phyloP scores from a whole-genome alignment of 2,888 invertebrate genomes.

The Epinotia bilunana region DNA sequence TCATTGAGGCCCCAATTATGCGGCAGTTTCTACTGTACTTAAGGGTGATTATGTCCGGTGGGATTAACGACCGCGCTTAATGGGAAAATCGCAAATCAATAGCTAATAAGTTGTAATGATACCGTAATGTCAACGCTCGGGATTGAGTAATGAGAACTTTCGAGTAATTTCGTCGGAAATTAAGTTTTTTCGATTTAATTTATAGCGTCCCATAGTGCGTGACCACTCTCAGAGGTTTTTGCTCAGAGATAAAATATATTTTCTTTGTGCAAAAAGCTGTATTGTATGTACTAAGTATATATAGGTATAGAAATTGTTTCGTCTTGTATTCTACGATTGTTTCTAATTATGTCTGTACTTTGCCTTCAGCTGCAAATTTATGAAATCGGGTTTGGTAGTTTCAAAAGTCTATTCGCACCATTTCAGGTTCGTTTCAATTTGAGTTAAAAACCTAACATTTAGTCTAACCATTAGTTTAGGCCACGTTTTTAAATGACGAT shows the following conservation, averaged over 20 bases:
- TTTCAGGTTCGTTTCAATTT: too few species aligned
- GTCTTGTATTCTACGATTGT: too few species aligned
- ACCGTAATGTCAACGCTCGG: slow-evolving; percentile 39
- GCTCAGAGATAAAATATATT: neutral
- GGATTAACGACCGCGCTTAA: slow-evolving; percentile 47
- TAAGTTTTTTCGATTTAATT: slow-evolving; percentile 16
- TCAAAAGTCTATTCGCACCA: too few species aligned
- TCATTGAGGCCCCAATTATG: neutral
- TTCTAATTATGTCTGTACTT: too few species aligned
- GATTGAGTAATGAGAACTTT: slow-evolving; percentile 30
- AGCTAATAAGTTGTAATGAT: slow-evolving; percentile 42
- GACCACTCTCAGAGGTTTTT: neutral
- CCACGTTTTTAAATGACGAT: too few species aligned
- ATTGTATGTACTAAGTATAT: too few species aligned
- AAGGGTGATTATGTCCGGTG: slow-evolving; percentile 50
- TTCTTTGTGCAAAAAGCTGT: too few species aligned
- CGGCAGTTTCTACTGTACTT: slow-evolving; percentile 43
- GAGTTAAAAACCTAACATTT: too few species aligned
- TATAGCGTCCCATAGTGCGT: slow-evolving; percentile 1
- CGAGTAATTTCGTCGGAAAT: slow-evolving; percentile 22
- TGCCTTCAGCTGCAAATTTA: too few species aligned
- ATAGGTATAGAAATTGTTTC: too few species aligned
- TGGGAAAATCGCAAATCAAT: slow-evolving; percentile 50
- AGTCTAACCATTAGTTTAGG: too few species aligned
- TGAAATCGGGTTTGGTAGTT: too few species aligned